These are phyloP conservation scores for Abscondita cerata DNA, from an alignment of 2,888 invertebrate species.

Conservation along the genomic window DNA sequence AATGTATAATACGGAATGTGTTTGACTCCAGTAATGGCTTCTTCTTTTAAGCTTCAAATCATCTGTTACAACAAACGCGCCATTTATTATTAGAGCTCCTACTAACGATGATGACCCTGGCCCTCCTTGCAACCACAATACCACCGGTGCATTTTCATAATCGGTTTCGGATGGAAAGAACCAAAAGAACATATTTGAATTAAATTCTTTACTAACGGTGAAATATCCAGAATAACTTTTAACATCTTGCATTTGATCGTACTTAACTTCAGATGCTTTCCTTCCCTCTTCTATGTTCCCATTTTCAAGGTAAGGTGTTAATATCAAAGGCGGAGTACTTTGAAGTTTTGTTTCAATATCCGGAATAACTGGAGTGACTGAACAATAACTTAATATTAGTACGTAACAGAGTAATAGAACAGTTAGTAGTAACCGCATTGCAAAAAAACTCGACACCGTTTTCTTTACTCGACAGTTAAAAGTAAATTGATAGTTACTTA, in stretches of 20 bases:
- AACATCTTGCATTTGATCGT: constrained; percentile 63
- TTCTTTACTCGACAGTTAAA: too few relatives aligned
- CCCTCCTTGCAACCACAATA: constrained; percentile 83
- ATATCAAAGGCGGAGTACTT: constrained; percentile 72
- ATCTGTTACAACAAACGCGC: constrained; percentile 61
- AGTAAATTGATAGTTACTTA: too few relatives aligned
- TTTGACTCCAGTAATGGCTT: constrained; percentile 75
- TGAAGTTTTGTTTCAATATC: too few relatives aligned
- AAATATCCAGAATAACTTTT: too few relatives aligned
- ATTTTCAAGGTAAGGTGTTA: constrained; percentile 76
- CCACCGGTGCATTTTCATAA: constrained; percentile 66
- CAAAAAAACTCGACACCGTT: too few relatives aligned
- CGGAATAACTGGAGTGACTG: too few relatives aligned
- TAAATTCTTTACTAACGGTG: too few relatives aligned
- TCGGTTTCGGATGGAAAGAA: constrained; percentile 58
- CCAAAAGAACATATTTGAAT: too few relatives aligned
- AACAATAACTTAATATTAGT: too few relatives aligned
- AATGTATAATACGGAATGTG: too few relatives aligned
- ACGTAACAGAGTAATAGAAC: too few relatives aligned
- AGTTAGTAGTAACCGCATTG: too few relatives aligned
- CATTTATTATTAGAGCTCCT: constrained; percentile 80
- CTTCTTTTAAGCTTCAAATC: constrained; percentile 9
- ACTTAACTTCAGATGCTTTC: constrained; percentile 60
- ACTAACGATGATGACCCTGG: constrained; percentile 78
- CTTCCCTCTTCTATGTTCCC: constrained; percentile 73